Base-by-base conservation (phyloP, 2,888 invertebrate species). In the Sinopyrophorus schimmeli region DNA sequence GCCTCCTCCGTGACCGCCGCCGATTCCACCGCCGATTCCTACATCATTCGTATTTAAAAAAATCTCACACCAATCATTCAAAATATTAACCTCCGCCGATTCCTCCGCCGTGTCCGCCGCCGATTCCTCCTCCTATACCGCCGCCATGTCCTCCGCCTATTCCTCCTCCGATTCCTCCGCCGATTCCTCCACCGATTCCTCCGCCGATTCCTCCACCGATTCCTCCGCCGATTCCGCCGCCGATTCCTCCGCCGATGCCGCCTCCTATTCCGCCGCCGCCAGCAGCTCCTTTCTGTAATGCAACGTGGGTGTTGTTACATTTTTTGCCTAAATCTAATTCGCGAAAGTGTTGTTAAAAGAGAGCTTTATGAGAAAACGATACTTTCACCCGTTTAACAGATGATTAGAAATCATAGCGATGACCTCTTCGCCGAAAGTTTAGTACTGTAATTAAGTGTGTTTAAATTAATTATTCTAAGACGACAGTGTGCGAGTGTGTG, bases 81-180 rank as follows among this genome's bases (percentile, higher is more conserved):
- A n/a, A n/a, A n/a, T n/a, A n/a, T n/a, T n/a, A n/a, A n/a, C n/a
- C n/a, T n/a, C n/a, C n/a, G n/a, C n/a, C n/a, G n/a, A n/a, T n/a
- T n/a, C 38, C 49, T 18, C 59, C 60, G 26, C n/a, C n/a, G n/a
- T n/a, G 64, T n/a, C 66, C 65, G 23, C 66, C 69, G n/a, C 48
- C 46, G 5, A n/a, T n/a, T n/a, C n/a, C n/a, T n/a, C n/a, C n/a
- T n/a, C 57, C 60, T 30, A 46, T 47, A 23, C 64, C 64, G 4
- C 63, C 63, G 16, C 64, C 64, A 35, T 54, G 52, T 27, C 64
- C 63, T 5, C 61, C 63, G 4, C 65, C 71, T 41, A 66, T 56
- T 49, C 69, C 68, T 18, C 59, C 81, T 23, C 74, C 71, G 42
- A 66, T 56, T 50, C 69, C 68, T 24, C 59, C 81, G 27, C 74